Evolutionary conservation across 2,113 vertebrate genomes (phyloP).

Genomic region (Gopherus evgoodei): DNA sequence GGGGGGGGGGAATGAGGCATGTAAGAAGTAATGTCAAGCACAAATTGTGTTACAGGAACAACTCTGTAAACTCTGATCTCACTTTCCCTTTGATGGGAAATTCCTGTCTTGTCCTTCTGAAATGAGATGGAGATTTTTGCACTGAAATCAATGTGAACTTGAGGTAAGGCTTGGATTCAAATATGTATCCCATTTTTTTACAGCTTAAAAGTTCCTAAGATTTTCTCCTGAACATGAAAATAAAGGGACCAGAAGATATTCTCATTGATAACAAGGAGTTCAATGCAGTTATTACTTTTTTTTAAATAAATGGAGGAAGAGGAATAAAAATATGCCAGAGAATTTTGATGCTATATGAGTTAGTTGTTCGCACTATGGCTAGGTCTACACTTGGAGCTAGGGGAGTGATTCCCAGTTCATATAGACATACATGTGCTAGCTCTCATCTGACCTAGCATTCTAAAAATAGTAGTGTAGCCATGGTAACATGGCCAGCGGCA

Average conservation of each 20-base stretch:
- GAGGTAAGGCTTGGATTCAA: background rate
- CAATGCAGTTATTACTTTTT: background rate
- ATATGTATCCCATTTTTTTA: background rate
- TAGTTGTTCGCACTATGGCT: background rate
- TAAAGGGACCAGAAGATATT: background rate
- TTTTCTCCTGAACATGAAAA: background rate
- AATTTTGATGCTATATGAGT: background rate
- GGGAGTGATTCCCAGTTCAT: background rate
- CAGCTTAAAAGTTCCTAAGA: background rate
- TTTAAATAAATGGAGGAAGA: too few relatives aligned
- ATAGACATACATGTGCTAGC: background rate
- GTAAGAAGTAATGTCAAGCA: slow-evolving; percentile 4
- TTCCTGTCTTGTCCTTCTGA: background rate
- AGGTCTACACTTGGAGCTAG: background rate
- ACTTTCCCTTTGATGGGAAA: background rate
- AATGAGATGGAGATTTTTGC: background rate
- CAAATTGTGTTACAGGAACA: background rate
- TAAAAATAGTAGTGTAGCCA: background rate
- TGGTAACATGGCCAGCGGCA: background rate
- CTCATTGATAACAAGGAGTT: background rate
- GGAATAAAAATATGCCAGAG: background rate
- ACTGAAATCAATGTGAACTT: background rate
- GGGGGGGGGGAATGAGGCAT: background rate
- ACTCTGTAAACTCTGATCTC: background rate
- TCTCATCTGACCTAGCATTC: background rate